A percentile compares a stretch with the other conserved stretches of the same genome.
Evolutionary conservation across 2,888 invertebrate species (phyloP).

Genomic region (Copidosoma aretas): DNA sequence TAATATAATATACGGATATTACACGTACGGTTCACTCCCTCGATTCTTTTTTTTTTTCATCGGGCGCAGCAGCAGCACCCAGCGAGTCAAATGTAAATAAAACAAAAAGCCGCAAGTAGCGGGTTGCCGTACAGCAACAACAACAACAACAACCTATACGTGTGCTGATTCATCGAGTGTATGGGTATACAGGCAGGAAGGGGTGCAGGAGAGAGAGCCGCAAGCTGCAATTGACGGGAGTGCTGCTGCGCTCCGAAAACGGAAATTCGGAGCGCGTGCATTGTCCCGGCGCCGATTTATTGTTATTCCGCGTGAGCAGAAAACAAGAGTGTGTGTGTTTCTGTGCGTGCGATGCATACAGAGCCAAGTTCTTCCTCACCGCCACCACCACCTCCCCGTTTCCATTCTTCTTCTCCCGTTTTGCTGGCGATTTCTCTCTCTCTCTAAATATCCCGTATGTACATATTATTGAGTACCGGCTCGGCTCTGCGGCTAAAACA

Average conservation of each 20-base stretch:
- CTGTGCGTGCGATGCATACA: constrained; percentile 45
- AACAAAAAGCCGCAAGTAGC: no score
- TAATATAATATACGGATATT: no score
- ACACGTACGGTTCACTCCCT: no score
- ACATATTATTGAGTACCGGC: no score
- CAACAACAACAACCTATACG: no score
- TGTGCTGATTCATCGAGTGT: no score
- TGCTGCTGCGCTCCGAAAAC: constrained; percentile 24
- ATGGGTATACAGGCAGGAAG: not conserved
- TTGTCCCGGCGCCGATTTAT: constrained; percentile 36
- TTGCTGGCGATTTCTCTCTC: not conserved
- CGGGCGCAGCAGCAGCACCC: no score
- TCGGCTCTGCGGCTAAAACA: not conserved
- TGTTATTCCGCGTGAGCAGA: constrained; percentile 47
- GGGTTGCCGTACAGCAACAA: no score
- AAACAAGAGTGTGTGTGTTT: constrained; percentile 33
- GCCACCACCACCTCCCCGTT: not conserved
- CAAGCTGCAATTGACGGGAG: constrained; percentile 10
- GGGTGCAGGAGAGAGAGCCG: not conserved
- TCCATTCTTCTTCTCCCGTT: not conserved
- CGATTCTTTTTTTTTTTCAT: no score
- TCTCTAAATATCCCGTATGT: not conserved
- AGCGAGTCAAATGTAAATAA: no score
- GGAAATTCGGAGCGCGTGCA: constrained; percentile 21
- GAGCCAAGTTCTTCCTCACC: no score